Evolutionary conservation across 2,888 invertebrate species (phyloP), one percentile per base, ranked within the genome.

Genomic region (Cephus pulcher): DNA sequence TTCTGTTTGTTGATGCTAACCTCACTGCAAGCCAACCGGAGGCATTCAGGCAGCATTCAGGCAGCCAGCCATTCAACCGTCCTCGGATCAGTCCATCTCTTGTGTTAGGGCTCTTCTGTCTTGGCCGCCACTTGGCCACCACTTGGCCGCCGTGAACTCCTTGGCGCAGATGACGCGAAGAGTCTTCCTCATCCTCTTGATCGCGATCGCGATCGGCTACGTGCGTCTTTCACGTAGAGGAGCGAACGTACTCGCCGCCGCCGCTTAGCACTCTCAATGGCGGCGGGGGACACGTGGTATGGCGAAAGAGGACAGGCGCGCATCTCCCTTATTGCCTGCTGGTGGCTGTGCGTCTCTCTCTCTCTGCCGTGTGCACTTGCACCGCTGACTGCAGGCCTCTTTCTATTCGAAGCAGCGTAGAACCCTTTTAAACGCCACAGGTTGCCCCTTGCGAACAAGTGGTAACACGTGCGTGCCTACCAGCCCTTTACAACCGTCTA

Each of bases 391-490:
- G 37, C 37, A 37, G 37, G 40, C 12, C 40, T 40, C 40, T 40
- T 12, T 40, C 40, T 15, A 40, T 15, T 15, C 40, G 15, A 40
- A 40, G 40, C 40, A 40, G 15, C 40, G 15, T 15, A 15, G 15
- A 40, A 40, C 40, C 40, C 40, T 40, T 40, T 40, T 40, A 40
- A 40, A 40, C 40, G 40, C 86, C 77, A 87, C 87, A 87, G 86
- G 87, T 87, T 86, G 86, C 83, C 83, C 82, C 77, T 83, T 78
- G 81, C 82, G 86, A 86, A 86, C 85, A 87, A 86, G 84, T 86
- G 84, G 87, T 84, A 40, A 40, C 40, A 40, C 40, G 40, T 40
- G 40, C 40, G 40, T 40, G 40, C 40, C 40, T 15, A 1, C 12
- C 40, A 40, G 40, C 15, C 40, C 40, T 40, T 15, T 15, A 40